Conservation (phyloP, 1,140 invertebrate genomes). For the Euschistus heros region DNA sequence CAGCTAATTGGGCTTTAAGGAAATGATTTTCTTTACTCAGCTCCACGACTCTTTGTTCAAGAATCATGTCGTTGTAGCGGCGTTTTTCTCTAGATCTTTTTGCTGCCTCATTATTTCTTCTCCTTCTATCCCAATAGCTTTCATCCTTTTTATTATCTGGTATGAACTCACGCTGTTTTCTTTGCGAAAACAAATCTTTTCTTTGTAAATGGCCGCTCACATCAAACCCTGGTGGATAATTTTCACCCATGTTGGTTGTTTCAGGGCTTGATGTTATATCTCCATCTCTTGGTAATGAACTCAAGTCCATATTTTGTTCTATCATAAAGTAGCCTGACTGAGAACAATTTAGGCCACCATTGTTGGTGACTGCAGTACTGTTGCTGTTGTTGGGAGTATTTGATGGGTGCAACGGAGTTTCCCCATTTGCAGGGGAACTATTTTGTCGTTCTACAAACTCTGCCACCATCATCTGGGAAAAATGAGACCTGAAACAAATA, state of each 20-base stretch:
- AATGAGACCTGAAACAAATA: conserved; percentile 6
- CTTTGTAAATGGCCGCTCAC: conserved; percentile 42
- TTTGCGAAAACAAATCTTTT: conserved; percentile 70
- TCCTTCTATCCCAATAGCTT: conserved; percentile 89
- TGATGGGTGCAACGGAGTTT: conserved; percentile 39
- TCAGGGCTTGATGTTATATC: conserved; percentile 23
- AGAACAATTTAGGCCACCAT: conserved; percentile 21
- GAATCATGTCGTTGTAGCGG: conserved; percentile 91
- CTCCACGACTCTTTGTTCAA: conserved; percentile 87
- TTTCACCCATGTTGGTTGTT: conserved; percentile 29
- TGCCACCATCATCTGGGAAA: conserved; percentile 61
- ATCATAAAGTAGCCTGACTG: conserved; percentile 31
- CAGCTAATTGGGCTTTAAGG: conserved; percentile 80
- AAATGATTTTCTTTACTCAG: conserved; percentile 90
- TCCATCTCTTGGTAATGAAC: conserved; percentile 31
- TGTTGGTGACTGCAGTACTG: background rate
- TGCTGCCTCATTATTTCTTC: conserved; percentile 92
- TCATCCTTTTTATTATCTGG: conserved; percentile 95
- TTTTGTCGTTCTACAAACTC: conserved; percentile 65
- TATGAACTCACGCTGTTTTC: conserved; percentile 92
- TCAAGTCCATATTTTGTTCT: conserved; percentile 32
- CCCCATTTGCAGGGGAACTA: conserved; percentile 53
- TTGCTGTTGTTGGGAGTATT: conserved; percentile 28
- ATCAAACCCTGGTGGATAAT: conserved; percentile 38
- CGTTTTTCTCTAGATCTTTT: conserved; percentile 90